Evolutionary conservation across 2,888 invertebrate genomes (phyloP).

Genomic region (Heteropelma amictum): DNA sequence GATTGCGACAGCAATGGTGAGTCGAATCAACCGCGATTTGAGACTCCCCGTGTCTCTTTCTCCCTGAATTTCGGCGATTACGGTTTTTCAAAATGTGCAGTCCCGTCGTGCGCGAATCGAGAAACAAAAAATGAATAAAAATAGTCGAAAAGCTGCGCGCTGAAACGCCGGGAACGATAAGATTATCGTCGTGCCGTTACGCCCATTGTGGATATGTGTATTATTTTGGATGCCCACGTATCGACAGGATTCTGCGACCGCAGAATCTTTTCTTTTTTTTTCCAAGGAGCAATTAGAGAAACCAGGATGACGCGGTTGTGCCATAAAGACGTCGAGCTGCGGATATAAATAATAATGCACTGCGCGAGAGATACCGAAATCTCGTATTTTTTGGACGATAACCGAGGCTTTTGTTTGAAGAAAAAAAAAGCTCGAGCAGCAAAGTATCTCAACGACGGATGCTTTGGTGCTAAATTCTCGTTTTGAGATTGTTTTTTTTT

Average conservation of each 20-base stretch:
- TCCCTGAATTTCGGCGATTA: too few relatives aligned
- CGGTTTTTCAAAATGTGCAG: too few relatives aligned
- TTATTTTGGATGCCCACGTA: constrained; percentile 38
- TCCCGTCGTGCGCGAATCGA: too few relatives aligned
- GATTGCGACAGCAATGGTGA: constrained; percentile 72
- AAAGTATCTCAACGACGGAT: too few relatives aligned
- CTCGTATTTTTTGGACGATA: constrained; percentile 18
- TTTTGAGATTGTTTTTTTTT: too few relatives aligned
- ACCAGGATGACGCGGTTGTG: constrained; percentile 33
- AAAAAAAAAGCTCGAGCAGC: not conserved
- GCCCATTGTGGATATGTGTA: not conserved
- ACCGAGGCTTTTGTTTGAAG: not conserved
- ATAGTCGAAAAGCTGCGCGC: not conserved
- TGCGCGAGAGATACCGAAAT: constrained; percentile 18
- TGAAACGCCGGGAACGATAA: constrained; percentile 38
- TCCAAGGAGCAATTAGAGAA: constrained; percentile 42
- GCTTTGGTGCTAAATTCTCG: too few relatives aligned
- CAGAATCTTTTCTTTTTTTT: constrained; percentile 19
- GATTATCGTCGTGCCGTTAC: constrained; percentile 25
- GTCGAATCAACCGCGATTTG: too few relatives aligned
- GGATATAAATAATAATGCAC: constrained; percentile 29
- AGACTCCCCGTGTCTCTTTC: too few relatives aligned
- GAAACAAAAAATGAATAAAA: too few relatives aligned
- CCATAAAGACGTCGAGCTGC: constrained; percentile 17
- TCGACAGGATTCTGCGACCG: constrained; percentile 51